Conservation (phyloP, 2,888 invertebrate species). For the Parnassius glacialis region DNA sequence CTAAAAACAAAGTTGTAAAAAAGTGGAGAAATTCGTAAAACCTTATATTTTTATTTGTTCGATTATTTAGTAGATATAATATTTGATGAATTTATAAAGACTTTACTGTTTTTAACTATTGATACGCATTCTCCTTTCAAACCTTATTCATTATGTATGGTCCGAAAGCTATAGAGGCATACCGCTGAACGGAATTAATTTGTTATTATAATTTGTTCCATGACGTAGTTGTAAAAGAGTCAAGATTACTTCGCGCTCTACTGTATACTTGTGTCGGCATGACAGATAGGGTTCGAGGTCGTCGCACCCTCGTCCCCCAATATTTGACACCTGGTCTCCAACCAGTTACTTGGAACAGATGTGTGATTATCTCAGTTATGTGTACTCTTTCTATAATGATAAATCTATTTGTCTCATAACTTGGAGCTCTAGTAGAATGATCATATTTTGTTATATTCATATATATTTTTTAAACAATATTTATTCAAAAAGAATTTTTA, state of each 20-base stretch:
- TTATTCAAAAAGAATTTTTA: no score
- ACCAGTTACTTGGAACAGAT: slow-evolving; percentile 61
- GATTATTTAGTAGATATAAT: no score
- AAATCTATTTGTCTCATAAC: no score
- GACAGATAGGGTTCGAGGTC: slow-evolving; percentile 66
- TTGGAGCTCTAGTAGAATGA: no score
- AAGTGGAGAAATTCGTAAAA: no score
- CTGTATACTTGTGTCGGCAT: slow-evolving; percentile 34
- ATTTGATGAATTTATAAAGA: no score
- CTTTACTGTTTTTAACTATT: not conserved
- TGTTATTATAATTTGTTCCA: slow-evolving; percentile 7
- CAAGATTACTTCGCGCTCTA: slow-evolving; percentile 44
- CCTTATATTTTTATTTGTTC: no score
- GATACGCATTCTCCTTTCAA: not conserved
- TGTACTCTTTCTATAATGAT: slow-evolving; percentile 1
- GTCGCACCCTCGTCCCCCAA: slow-evolving; percentile 68
- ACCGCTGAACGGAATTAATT: not conserved
- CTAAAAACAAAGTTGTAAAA: no score
- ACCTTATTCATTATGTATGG: not conserved
- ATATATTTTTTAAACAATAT: no score
- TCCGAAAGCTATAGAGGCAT: not conserved
- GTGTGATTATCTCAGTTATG: slow-evolving; percentile 37
- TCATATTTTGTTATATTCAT: no score
- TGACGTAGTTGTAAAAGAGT: slow-evolving; percentile 38
- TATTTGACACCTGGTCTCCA: slow-evolving; percentile 71